Percentiles rank a stretch among this genome's conserved stretches.
These are phyloP conservation scores for Brachirus orientalis DNA, from an alignment of 2,113 vertebrate species.

Conservation along the genomic window DNA sequence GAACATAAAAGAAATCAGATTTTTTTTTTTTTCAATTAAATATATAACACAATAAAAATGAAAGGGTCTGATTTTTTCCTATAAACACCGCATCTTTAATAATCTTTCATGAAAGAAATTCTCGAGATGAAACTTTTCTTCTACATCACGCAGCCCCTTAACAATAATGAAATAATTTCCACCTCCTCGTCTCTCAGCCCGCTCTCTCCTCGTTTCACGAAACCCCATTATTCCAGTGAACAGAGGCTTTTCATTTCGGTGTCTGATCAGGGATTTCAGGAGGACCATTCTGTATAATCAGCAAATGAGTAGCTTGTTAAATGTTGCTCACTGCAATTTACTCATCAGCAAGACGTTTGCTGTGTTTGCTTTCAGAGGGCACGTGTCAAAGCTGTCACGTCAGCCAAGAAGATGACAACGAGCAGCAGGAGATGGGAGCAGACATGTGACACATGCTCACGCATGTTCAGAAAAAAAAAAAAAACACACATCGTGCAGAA, in stretches of 20 bases:
- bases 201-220: conserved; percentile 13
- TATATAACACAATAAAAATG: too few species aligned
- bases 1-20: too few species aligned
- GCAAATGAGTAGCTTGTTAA: conserved; percentile 41
- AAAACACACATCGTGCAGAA: too few species aligned
- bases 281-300: conserved; percentile 42
- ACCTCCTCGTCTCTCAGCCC: background rate
- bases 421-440: conserved; percentile 14
- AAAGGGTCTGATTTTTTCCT: too few species aligned
- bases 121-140: too few species aligned
- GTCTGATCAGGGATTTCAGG: conserved; percentile 19
- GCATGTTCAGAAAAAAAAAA: background rate
- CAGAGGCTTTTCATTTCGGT: conserved; percentile 26
- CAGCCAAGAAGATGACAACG: conserved; percentile 18
- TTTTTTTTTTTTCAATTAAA: too few species aligned
- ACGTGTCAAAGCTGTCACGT: conserved; percentile 24
- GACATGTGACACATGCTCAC: conserved; percentile 15
- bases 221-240: conserved; percentile 8
- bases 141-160: background rate
- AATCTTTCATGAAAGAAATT: too few species aligned
- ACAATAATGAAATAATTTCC: background rate
- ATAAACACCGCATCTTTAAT: too few species aligned
- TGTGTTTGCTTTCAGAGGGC: conserved; percentile 21
- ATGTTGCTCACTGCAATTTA: conserved; percentile 44
- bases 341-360: conserved; percentile 15